Evolutionary conservation across 2,113 vertebrate genomes (phyloP).

Genomic region (Carassius auratus): DNA sequence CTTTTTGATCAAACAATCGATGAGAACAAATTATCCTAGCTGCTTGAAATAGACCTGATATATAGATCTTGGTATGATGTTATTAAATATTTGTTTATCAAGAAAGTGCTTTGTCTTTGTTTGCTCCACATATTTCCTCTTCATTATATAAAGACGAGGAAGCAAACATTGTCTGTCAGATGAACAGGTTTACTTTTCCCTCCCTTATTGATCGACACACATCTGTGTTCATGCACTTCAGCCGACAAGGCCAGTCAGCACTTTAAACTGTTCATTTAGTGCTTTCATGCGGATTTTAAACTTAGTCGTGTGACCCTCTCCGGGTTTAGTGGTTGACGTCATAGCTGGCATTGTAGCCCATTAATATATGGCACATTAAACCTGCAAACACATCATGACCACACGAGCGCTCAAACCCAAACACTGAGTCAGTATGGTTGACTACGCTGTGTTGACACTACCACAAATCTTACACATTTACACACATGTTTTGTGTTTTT

Average conservation of each 20-base stretch:
- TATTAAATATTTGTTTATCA: conserved; percentile 2
- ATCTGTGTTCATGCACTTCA: background rate
- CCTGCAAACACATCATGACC: conserved; percentile 40
- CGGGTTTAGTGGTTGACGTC: conserved; percentile 7
- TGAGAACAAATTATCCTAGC: background rate
- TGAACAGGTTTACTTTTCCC: conserved; percentile 1
- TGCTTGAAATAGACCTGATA: background rate
- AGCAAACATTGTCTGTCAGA: background rate
- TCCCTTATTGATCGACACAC: background rate
- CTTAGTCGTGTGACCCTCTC: background rate
- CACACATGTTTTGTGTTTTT: too few relatives aligned
- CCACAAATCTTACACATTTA: conserved; percentile 24
- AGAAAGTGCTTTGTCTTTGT: background rate
- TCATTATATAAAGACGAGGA: background rate
- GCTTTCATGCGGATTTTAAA: background rate
- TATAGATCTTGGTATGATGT: background rate
- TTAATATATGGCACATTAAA: conserved; percentile 44
- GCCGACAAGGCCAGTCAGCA: background rate
- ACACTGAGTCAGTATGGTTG: conserved; percentile 35
- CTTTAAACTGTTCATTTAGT: background rate
- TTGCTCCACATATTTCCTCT: background rate
- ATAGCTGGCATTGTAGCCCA: conserved; percentile 10
- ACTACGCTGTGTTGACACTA: conserved; percentile 42
- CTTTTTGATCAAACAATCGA: background rate
- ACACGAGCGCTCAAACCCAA: conserved; percentile 43